Conservation (phyloP, 64 coral and sea anemone genomes). For the Montipora sp. region DNA sequence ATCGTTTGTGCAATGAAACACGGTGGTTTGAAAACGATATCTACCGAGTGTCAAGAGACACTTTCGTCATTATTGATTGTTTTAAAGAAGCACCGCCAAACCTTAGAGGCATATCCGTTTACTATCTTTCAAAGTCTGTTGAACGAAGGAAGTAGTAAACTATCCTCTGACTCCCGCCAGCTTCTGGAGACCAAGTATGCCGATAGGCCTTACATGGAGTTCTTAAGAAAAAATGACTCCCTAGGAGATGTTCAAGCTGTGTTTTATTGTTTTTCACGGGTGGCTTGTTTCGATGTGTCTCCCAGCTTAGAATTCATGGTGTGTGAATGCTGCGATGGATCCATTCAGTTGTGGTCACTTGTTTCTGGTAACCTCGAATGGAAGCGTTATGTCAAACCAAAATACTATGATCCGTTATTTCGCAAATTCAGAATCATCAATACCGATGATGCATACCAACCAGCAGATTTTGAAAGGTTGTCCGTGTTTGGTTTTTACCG, state of each 20-base stretch:
- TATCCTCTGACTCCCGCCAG: neutral
- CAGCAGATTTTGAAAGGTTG: neutral
- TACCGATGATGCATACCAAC: neutral
- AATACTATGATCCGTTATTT: too few relatives aligned
- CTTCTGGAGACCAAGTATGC: neutral
- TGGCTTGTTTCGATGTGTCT: conserved; percentile 40
- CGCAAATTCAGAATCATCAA: fast-evolving
- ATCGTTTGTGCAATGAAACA: neutral
- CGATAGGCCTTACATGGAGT: conserved; percentile 3
- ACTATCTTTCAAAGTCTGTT: conserved; percentile 9
- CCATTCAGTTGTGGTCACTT: conserved; percentile 26
- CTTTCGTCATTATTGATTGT: neutral
- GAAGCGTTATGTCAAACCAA: neutral
- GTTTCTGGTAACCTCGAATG: neutral
- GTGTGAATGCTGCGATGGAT: conserved; percentile 16
- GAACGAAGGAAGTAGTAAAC: neutral
- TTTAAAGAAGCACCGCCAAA: neutral
- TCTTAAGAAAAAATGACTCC: neutral
- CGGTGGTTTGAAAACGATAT: neutral
- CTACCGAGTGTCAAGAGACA: neutral
- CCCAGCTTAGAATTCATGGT: conserved; percentile 16
- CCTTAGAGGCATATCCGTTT: neutral
- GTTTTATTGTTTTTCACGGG: neutral
- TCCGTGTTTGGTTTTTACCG: neutral
- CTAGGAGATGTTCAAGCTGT: neutral